Conservation (phyloP, 2,888 invertebrate genomes). For the Plagodis dolabraria region DNA sequence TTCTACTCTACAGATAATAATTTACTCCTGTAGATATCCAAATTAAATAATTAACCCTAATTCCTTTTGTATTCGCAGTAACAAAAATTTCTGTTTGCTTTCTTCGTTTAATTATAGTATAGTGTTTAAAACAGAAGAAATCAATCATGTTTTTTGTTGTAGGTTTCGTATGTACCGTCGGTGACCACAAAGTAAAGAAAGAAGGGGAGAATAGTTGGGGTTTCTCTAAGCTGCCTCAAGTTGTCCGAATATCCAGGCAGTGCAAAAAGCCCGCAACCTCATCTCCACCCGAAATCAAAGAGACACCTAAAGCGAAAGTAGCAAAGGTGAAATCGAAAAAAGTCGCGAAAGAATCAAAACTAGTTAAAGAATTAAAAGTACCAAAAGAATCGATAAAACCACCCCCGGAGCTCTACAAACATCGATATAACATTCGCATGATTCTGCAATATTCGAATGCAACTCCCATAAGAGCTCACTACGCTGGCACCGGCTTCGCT, state of each 20-base stretch:
- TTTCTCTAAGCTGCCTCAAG: conserved; percentile 16
- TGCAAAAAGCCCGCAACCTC: conserved; percentile 11
- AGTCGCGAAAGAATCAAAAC: not conserved
- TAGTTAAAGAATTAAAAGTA: conserved; percentile 1
- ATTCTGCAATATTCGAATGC: conserved; percentile 64
- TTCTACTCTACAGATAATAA: too few species aligned
- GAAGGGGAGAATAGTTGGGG: conserved; percentile 15
- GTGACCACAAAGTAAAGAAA: conserved; percentile 22
- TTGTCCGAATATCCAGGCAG: conserved; percentile 15
- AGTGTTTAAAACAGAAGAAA: conserved; percentile 17
- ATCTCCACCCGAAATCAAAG: conserved; percentile 9
- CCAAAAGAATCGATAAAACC: conserved; percentile 48
- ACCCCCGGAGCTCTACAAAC: conserved; percentile 21
- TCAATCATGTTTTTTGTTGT: conserved; percentile 30
- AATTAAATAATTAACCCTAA: too few species aligned
- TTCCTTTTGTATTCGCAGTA: too few species aligned
- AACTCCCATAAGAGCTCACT: conserved; percentile 60
- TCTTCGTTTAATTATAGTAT: conserved; percentile 1
- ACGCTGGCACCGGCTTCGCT: conserved; percentile 57
- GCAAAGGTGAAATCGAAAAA: not conserved
- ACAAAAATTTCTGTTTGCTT: not conserved
- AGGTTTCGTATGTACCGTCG: conserved; percentile 26
- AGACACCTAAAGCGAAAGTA: conserved; percentile 8
- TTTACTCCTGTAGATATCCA: too few species aligned
- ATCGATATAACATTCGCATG: conserved; percentile 55